Evolutionary conservation across 2,113 vertebrate species (phyloP), one percentile per base, ranked within the genome.

Genomic region (Sapajus apella): DNA sequence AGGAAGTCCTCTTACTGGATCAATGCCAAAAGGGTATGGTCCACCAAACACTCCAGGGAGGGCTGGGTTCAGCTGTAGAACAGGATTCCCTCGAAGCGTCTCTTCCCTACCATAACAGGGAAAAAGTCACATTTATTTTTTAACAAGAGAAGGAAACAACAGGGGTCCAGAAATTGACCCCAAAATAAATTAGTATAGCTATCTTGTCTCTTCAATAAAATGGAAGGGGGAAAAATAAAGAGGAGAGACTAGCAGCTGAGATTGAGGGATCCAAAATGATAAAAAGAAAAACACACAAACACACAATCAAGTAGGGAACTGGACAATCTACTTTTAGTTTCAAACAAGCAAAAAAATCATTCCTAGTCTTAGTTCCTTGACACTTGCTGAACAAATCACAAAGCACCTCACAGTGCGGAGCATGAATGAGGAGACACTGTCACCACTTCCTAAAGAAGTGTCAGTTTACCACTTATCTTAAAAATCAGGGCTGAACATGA

Each of bases 1-100:
- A 94, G 84, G 82, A 96, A 37, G 55, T 21, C 13, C 45, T 97
- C 98, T 98, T 98, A 99, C 99, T 30, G 99, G 99, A 98, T 99
- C 99, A 14, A 99, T 99, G 98, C 99, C 99, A n/a, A 99, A 99
- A 0, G 99, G 99, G 97, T 99, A 99, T 0, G 99, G 99, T 35
- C 99, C 99, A 16, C 96, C 98, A 6, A 99, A 99, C 52, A 99
- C 99, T 21, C 99, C 99, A 0, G 97, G 97, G n/a, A 99, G 11
- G 0, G 98, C 97, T 18, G 99, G 99, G 97, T 99, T 98, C 97
- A 99, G 95, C 98, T 99, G 99, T 79, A 99, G 98, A 75, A 99
- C 91, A 6, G 92, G 96, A 43, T 98, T 99, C 0, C 86, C 98
- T n/a, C 92, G 76, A 43, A 99, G 98, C 2, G 98, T 98, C 0